phyloP scores from a whole-genome alignment of 2,113 vertebrate species.

The Rhynchomys soricoides region DNA sequence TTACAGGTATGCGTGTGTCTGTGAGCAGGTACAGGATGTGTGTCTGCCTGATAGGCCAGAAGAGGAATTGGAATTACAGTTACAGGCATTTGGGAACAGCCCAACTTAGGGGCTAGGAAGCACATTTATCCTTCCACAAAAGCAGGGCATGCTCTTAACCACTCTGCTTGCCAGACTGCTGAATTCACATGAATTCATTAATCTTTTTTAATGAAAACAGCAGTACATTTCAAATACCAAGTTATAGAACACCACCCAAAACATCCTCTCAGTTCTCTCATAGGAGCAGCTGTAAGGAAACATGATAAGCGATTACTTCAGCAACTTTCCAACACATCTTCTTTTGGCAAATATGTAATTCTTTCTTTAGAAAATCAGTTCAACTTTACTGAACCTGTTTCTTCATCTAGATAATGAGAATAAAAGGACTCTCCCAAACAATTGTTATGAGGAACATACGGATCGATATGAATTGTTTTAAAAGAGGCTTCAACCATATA shows the following conservation, averaged over 20 bases:
- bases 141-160: neutral
- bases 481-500: neutral
- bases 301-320: neutral
- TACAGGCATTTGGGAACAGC: neutral
- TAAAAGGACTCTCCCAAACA: neutral
- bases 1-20: neutral
- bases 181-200: neutral
- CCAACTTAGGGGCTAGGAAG: neutral
- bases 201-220: neutral
- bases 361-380: neutral
- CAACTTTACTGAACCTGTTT: neutral
- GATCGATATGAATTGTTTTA: neutral
- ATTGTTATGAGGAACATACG: neutral
- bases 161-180: neutral
- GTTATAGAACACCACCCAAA: neutral
- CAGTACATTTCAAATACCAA: neutral
- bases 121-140: neutral
- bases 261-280: neutral
- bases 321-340: neutral
- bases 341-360: neutral
- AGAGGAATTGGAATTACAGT: neutral
- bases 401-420: neutral
- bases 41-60: neutral
- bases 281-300: neutral
- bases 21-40: neutral